These are phyloP conservation scores for Harpegnathos saltator DNA, from an alignment of 1,140 invertebrate genomes.

Conservation along the genomic window DNA sequence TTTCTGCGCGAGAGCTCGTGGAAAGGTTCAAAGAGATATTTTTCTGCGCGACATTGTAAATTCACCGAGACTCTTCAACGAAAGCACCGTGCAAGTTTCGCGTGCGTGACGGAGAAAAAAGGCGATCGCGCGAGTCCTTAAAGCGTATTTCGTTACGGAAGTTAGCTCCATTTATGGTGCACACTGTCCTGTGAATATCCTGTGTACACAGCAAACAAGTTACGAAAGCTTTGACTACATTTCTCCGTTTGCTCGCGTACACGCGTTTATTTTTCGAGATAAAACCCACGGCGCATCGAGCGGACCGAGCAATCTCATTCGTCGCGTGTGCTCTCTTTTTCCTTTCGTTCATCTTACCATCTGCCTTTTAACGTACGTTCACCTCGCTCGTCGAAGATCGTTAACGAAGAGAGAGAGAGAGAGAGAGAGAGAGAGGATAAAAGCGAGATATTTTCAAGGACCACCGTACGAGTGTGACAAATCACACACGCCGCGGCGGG, in stretches of 20 bases:
- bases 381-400: not conserved
- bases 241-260: not conserved
- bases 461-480: constrained; percentile 18
- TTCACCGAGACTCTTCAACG: not conserved
- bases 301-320: not conserved
- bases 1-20: no score
- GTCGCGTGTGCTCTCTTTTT: not conserved
- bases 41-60: no score
- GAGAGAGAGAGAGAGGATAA: not conserved
- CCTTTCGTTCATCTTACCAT: not conserved
- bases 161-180: not conserved
- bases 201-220: not conserved
- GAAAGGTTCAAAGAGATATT: no score
- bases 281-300: not conserved
- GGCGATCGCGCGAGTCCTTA: not conserved
- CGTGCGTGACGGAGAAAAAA: not conserved
- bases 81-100: not conserved
- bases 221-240: not conserved
- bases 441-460: not conserved
- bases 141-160: constrained; percentile 1
- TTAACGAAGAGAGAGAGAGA: not conserved
- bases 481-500: constrained; percentile 10
- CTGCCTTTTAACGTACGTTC: not conserved
- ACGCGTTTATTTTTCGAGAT: not conserved
- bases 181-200: not conserved